These are phyloP conservation scores for Stichopus chloronotus DNA, from an alignment of 35 echinoderm and acorn worm species.

Conservation along the genomic window DNA sequence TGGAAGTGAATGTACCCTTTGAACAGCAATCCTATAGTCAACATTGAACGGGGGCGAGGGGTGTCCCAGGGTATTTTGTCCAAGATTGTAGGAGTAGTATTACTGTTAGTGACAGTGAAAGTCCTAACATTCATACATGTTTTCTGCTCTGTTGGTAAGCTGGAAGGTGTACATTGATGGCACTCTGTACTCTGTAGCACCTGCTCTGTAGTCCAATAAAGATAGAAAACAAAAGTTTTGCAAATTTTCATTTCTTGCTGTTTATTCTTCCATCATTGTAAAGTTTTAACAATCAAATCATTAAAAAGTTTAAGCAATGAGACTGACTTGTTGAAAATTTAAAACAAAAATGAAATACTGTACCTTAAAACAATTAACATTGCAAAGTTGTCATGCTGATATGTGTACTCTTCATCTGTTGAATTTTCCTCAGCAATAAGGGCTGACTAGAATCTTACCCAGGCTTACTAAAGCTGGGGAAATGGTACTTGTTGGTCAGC, in stretches of 20 bases:
- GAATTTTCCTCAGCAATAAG: constrained; percentile 4
- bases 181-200: not conserved
- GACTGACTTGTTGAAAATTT: too few relatives aligned
- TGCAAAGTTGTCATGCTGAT: not conserved
- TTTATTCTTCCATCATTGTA: constrained; percentile 4
- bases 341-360: not conserved
- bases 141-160: not conserved
- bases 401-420: not conserved
- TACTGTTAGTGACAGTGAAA: not conserved
- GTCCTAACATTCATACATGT: not conserved
- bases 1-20: too few relatives aligned
- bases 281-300: not conserved
- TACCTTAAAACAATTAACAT: not conserved
- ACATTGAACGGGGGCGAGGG: too few relatives aligned
- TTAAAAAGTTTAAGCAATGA: not conserved
- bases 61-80: too few relatives aligned
- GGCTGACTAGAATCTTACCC: constrained; percentile 1
- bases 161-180: not conserved
- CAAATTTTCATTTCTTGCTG: not conserved
- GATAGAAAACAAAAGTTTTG: not conserved
- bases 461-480: not conserved
- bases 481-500: not conserved
- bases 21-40: too few relatives aligned
- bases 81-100: too few relatives aligned
- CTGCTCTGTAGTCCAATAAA: constrained; percentile 4